Evolutionary conservation across 2,797 vertebrate genomes (phyloP).

Genomic region (Selene dorsalis): DNA sequence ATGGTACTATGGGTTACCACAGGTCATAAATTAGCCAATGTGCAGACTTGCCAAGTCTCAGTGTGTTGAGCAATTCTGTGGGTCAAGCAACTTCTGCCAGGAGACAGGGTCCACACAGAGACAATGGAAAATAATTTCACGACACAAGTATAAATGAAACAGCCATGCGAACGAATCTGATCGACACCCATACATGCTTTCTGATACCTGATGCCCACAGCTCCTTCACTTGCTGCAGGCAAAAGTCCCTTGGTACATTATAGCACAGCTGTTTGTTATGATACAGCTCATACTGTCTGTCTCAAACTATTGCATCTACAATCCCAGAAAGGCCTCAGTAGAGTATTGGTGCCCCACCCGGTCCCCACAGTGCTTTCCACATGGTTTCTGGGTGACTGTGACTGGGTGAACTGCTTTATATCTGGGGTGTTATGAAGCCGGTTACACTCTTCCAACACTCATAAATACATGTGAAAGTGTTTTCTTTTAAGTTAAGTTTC

Average conservation of each 20-base stretch:
- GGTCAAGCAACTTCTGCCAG: slow-evolving; percentile 1
- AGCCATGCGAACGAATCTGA: too few relatives aligned
- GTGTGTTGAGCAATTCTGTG: not conserved
- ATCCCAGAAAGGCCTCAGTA: slow-evolving; percentile 7
- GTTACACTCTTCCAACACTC: not conserved
- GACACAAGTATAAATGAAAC: not conserved
- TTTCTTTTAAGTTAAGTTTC: not conserved
- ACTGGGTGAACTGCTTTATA: not conserved
- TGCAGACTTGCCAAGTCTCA: slow-evolving; percentile 2
- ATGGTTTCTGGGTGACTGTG: not conserved
- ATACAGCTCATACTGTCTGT: not conserved
- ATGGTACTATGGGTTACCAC: not conserved
- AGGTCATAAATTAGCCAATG: not conserved
- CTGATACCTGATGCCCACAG: not conserved
- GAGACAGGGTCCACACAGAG: not conserved
- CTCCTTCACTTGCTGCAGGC: not conserved
- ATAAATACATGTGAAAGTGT: not conserved
- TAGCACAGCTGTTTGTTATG: not conserved
- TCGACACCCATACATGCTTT: not conserved
- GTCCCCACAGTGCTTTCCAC: not conserved
- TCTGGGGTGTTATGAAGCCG: not conserved
- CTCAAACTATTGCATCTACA: not conserved
- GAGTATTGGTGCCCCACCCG: not conserved
- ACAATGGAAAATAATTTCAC: not conserved
- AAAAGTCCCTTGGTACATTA: not conserved